Base-by-base conservation (phyloP, 2,888 invertebrate species). In the Tachina grossa region DNA sequence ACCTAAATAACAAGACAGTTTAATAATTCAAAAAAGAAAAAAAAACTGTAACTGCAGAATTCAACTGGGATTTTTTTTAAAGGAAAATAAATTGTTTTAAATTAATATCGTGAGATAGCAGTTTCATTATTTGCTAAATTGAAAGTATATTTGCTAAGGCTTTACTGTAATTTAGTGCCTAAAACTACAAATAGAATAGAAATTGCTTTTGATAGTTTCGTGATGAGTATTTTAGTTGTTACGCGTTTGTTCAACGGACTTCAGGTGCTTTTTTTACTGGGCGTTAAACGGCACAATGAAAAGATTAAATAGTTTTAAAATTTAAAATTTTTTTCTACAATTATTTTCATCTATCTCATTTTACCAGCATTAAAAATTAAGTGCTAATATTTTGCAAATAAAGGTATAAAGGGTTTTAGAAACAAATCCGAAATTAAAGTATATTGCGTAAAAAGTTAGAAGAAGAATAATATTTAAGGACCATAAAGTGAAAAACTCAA, bases 241-340 rank as follows among this genome's bases (percentile, higher is more conserved):
- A 83, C 85, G 82, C 79, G 85, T 79, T 83, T 75, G 45, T 85
- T 72, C 72, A 71, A 83, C 83, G 19, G 76, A 41, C 71, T 76
- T 71, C 61, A 83, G 14, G 82, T 71, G 76, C 55, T 76, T 65
- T 61, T 84, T 11, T 57, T 84, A 53, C 75, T 72, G 79, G 85
- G 79, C 76, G 79, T 79, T 71, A 49, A 79, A 71, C 74, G 79
- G 78, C 85, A 55, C 75, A 75, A 71, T 75, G 66, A 61, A 74
- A 59, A 72, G 68, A 41, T 68, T 19, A 66, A 79, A 83, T 68
- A 65, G 16, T 72, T 74, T 57, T 57, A n/a, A 53, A 79, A 61
- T 19, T 31, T 14, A 71, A 63, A 3, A 51, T 31, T 41, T 49
- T 41, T n/a, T 39, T 19, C n/a, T 31, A 22, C 41, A 22, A 14